Conservation (phyloP, 2,888 invertebrate species). For the Eurois occulta region DNA sequence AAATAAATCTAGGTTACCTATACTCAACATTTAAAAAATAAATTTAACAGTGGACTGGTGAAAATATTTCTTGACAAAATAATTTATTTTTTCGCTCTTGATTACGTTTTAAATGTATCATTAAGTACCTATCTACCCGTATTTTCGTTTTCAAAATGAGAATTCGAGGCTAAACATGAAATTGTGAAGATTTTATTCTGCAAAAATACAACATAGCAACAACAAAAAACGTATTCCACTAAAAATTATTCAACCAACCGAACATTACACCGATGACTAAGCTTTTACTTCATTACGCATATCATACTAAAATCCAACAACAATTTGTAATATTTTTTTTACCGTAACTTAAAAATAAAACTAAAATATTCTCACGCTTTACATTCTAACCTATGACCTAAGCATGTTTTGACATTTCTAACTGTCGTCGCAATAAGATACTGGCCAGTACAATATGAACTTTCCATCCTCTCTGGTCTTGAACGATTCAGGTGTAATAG, state of each 20-base stretch:
- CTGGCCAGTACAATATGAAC: slow-evolving; percentile 73
- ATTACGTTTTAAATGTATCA: not conserved
- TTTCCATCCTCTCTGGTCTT: slow-evolving; percentile 46
- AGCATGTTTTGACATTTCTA: slow-evolving; percentile 82
- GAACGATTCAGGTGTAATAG: slow-evolving; percentile 28
- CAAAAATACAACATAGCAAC: slow-evolving; percentile 5
- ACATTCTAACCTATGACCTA: slow-evolving; percentile 84
- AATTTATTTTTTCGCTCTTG: not conserved
- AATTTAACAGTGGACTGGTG: not conserved
- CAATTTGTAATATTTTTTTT: slow-evolving; percentile 48
- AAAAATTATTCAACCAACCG: slow-evolving; percentile 1
- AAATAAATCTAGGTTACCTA: not conserved
- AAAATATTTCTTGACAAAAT: not conserved
- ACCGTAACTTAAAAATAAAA: slow-evolving; percentile 66
- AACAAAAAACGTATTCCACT: not conserved
- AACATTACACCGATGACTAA: slow-evolving; percentile 51
- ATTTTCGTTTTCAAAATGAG: not conserved
- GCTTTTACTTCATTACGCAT: slow-evolving; percentile 41
- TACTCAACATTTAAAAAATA: not conserved
- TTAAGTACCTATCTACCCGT: not conserved
- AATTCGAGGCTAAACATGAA: not conserved
- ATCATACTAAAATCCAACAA: slow-evolving; percentile 20
- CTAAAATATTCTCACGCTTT: slow-evolving; percentile 83
- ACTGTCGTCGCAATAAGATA: slow-evolving; percentile 84
- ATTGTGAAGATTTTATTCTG: slow-evolving; percentile 14